A percentile compares a stretch with the other conserved stretches of the same genome.
These are phyloP conservation scores for Pseudomyrmex flavicornis DNA, from an alignment of 1,140 invertebrate genomes.

Conservation along the genomic window DNA sequence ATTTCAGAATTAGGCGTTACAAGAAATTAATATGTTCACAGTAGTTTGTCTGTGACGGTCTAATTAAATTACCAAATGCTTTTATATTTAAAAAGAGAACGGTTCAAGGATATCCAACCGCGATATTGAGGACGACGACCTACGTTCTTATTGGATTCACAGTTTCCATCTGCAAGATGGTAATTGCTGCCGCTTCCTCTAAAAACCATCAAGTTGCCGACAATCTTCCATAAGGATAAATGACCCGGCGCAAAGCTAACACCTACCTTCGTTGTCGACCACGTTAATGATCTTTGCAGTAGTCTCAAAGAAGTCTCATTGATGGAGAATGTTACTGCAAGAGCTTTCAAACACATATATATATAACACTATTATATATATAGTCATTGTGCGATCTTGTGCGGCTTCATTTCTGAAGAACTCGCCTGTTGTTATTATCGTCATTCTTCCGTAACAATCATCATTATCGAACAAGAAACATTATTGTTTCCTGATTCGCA, in stretches of 20 bases:
- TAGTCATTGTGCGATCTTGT: not conserved
- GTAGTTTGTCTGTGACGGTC: not conserved
- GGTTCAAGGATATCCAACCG: not conserved
- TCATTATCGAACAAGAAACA: conserved; percentile 26
- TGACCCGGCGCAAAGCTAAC: conserved; percentile 35
- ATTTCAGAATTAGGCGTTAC: too few relatives aligned
- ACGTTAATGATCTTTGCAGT: conserved; percentile 51
- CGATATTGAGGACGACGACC: conserved; percentile 25
- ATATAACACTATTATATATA: not conserved
- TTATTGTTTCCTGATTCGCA: conserved; percentile 70
- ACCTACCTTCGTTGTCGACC: conserved; percentile 59
- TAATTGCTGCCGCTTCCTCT: conserved; percentile 12
- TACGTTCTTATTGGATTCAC: conserved; percentile 21
- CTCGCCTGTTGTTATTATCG: not conserved
- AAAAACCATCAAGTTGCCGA: conserved; percentile 13
- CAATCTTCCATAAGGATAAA: conserved; percentile 33
- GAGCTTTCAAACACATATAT: not conserved
- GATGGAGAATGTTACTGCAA: conserved; percentile 13
- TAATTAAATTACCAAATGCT: conserved; percentile 28
- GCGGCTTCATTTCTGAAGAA: conserved; percentile 36
- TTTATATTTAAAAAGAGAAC: conserved; percentile 3
- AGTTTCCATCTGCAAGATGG: conserved; percentile 4
- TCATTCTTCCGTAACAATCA: conserved; percentile 53
- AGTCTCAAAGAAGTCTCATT: conserved; percentile 25
- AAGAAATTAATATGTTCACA: conserved; percentile 13